phyloP scores from a whole-genome alignment of 2,797 vertebrate genomes.

The Cuniculus paca region DNA sequence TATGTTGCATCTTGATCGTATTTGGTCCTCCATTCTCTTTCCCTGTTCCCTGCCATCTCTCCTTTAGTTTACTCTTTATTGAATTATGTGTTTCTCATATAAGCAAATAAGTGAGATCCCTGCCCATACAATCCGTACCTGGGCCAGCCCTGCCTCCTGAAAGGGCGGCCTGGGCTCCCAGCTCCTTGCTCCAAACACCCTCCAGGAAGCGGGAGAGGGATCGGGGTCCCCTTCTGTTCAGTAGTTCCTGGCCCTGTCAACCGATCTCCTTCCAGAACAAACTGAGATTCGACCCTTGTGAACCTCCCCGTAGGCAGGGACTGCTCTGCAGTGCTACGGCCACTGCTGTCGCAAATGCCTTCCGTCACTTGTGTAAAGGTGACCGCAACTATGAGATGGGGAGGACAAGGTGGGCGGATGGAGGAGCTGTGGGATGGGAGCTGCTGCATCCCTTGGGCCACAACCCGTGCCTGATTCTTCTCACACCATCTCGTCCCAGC shows the following conservation, averaged over 20 bases:
- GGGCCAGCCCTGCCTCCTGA: background rate
- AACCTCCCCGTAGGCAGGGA: background rate
- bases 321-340: background rate
- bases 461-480: background rate
- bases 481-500: background rate
- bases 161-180: background rate
- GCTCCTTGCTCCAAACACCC: background rate
- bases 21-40: no score
- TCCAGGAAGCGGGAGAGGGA: background rate
- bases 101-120: background rate
- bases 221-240: background rate
- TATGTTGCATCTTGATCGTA: no score
- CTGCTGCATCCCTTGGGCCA: background rate
- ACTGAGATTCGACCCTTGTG: background rate
- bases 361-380: background rate
- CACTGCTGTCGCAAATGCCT: no score
- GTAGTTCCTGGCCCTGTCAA: background rate
- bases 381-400: background rate
- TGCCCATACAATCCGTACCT: background rate
- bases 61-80: background rate
- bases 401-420: background rate
- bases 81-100: background rate
- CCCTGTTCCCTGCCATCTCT: background rate
- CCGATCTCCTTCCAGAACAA: background rate
- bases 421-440: accelerated